Evolutionary conservation across 2,797 vertebrate genomes (phyloP).

Genomic region (Platalea minor): DNA sequence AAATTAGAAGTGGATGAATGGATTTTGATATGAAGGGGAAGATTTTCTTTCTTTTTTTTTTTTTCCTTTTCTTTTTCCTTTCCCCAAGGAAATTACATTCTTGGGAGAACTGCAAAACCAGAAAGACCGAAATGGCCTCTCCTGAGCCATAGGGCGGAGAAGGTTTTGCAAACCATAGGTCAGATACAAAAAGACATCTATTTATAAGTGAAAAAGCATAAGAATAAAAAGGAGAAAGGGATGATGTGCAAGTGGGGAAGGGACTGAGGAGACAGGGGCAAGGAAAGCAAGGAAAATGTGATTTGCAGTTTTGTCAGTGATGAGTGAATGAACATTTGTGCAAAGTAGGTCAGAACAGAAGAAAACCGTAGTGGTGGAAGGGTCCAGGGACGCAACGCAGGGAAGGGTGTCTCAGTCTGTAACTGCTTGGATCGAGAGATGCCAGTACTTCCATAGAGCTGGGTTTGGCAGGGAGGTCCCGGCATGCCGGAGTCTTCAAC

Average conservation of each 20-base stretch:
- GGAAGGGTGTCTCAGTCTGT: background rate
- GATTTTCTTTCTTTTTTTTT: conserved; percentile 20
- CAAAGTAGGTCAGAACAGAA: background rate
- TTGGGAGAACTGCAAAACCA: conserved; percentile 73
- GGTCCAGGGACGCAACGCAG: background rate
- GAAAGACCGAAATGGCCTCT: conserved; percentile 56
- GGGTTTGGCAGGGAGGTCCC: background rate
- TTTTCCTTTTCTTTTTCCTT: background rate
- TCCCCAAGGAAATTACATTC: conserved; percentile 67
- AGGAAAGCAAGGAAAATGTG: background rate
- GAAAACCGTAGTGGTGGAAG: background rate
- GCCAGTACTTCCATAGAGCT: background rate
- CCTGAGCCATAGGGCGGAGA: conserved; percentile 58
- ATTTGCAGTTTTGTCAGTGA: background rate
- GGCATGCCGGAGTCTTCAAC: background rate
- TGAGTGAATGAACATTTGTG: background rate
- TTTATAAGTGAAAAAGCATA: conserved; percentile 32
- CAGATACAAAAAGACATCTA: conserved; percentile 22
- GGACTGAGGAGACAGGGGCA: background rate
- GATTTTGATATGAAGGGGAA: conserved; percentile 72
- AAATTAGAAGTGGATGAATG: conserved; percentile 72
- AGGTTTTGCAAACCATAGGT: conserved; percentile 47
- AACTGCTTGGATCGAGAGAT: background rate
- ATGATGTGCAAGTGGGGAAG: background rate
- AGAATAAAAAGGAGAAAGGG: background rate